These are phyloP conservation scores for Sympetrum striolatum DNA, from an alignment of 2,888 invertebrate genomes.

Conservation along the genomic window DNA sequence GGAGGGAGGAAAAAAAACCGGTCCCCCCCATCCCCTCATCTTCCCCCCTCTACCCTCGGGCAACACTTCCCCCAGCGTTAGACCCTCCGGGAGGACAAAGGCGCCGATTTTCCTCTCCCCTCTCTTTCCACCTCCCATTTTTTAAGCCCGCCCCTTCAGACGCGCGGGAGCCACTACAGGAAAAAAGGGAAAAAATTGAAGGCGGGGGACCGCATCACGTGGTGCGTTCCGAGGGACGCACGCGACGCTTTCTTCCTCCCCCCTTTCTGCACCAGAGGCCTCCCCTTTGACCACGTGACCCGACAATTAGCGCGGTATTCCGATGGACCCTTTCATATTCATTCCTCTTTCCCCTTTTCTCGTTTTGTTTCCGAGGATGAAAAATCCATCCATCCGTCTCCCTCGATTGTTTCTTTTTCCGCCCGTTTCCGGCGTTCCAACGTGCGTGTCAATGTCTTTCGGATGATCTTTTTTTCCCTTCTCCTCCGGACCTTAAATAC, in stretches of 20 bases:
- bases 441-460: slow-evolving; percentile 19
- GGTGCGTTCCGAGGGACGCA: slow-evolving; percentile 58
- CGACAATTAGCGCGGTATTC: not conserved
- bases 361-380: not conserved
- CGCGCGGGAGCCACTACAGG: slow-evolving; percentile 25
- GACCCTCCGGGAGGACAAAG: slow-evolving; percentile 48
- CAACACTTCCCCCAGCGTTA: slow-evolving; percentile 12
- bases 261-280: not conserved
- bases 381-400: not conserved
- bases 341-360: not conserved
- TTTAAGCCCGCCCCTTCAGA: slow-evolving; percentile 40
- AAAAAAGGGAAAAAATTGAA: slow-evolving; percentile 2
- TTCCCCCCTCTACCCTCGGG: not conserved
- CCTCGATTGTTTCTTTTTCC: not conserved
- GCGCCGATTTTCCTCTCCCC: slow-evolving; percentile 51
- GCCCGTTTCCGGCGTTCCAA: slow-evolving; percentile 8
- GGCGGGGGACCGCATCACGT: slow-evolving; percentile 49
- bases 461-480: not conserved
- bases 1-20: slow-evolving; percentile 47
- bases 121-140: slow-evolving; percentile 42
- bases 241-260: slow-evolving; percentile 52
- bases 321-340: not conserved
- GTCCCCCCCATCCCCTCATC: slow-evolving; percentile 21
- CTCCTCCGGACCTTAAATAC: not conserved
- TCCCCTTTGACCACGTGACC: not conserved